Conservation (phyloP, 2,113 vertebrate species). For the Hippocampus abdominalis region DNA sequence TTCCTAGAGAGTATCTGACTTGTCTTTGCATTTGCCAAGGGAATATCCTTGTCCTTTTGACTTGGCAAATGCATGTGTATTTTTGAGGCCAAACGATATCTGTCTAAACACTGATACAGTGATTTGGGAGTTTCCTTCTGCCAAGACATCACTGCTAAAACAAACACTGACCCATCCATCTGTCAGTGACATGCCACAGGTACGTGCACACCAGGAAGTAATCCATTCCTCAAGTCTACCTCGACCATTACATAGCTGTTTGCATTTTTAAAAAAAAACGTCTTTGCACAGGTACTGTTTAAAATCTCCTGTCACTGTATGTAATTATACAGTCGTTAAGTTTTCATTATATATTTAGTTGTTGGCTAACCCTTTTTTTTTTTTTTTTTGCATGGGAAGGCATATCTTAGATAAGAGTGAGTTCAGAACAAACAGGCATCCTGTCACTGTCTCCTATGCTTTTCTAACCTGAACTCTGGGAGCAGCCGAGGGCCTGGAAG, state of each 20-base stretch:
- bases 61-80: constrained; percentile 26
- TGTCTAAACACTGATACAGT: constrained; percentile 74
- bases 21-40: constrained; percentile 8
- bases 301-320: background rate
- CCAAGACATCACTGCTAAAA: constrained; percentile 58
- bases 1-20: background rate
- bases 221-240: constrained; percentile 18
- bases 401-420: constrained; percentile 45
- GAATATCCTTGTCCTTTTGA: constrained; percentile 8
- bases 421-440: constrained; percentile 54
- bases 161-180: constrained; percentile 66
- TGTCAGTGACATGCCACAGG: constrained; percentile 51
- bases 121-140: constrained; percentile 60
- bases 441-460: constrained; percentile 51
- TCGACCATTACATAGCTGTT: background rate
- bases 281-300: background rate
- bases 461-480: constrained; percentile 51
- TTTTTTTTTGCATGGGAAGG: constrained; percentile 41
- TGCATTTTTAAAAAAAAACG: background rate
- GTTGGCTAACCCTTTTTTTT: constrained; percentile 17
- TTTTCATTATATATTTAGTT: background rate
- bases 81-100: constrained; percentile 48
- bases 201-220: constrained; percentile 58
- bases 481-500: constrained; percentile 33
- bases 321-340: background rate